Conservation (phyloP, 2,888 invertebrate genomes). For the Lingula anatina region DNA sequence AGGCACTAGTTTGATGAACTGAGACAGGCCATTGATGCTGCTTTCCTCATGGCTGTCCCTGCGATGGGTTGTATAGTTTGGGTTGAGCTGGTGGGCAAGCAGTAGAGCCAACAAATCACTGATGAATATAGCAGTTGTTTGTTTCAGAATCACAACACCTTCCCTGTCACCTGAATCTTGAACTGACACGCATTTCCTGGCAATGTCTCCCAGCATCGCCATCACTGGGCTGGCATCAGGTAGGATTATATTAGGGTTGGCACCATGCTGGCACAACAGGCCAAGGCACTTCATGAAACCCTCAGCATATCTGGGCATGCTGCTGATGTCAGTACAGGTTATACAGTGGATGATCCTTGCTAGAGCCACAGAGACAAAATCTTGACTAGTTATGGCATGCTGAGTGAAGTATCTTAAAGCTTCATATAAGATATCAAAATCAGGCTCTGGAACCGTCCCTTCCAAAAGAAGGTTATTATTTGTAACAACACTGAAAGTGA, state of each 20-base stretch:
- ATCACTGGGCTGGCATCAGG: slow-evolving; percentile 64
- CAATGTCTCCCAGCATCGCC: slow-evolving; percentile 19
- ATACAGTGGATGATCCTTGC: slow-evolving; percentile 69
- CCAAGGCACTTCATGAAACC: slow-evolving; percentile 65
- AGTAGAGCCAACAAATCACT: slow-evolving; percentile 64
- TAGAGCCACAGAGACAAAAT: too few relatives aligned
- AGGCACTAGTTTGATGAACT: slow-evolving; percentile 62
- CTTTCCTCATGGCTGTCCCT: slow-evolving; percentile 30
- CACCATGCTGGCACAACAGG: slow-evolving; percentile 57
- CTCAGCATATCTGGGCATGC: slow-evolving; percentile 56
- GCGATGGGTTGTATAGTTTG: slow-evolving; percentile 59
- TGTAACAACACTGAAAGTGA: too few relatives aligned
- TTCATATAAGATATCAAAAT: too few relatives aligned
- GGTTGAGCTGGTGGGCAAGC: slow-evolving; percentile 66
- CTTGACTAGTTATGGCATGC: too few relatives aligned
- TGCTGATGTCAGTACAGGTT: slow-evolving; percentile 69
- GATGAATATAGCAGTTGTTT: slow-evolving; percentile 58
- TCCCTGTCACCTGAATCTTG: neutral
- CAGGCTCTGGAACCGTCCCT: too few relatives aligned
- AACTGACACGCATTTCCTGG: slow-evolving; percentile 39
- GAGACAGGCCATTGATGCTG: slow-evolving; percentile 62
- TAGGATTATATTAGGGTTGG: slow-evolving; percentile 36
- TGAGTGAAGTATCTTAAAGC: too few relatives aligned
- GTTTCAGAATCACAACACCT: slow-evolving; percentile 63
- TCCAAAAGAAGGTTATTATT: too few relatives aligned